Evolutionary conservation across 2,888 invertebrate genomes (phyloP).

Genomic region (Malacosoma neustria): DNA sequence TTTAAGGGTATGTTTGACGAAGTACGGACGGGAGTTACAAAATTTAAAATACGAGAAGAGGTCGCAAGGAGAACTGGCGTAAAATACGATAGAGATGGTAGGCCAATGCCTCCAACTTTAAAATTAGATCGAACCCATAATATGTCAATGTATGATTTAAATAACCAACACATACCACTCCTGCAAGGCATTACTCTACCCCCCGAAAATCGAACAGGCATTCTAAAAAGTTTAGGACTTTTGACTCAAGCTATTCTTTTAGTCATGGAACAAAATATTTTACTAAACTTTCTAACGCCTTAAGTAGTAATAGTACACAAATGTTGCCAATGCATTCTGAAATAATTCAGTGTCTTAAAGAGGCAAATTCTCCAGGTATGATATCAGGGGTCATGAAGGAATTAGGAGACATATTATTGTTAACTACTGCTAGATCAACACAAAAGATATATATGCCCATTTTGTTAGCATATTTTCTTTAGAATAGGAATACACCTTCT

Average conservation of each 20-base stretch:
- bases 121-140: conserved; percentile 8
- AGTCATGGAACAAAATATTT: conserved; percentile 13
- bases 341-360: conserved; percentile 11
- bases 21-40: conserved; percentile 13
- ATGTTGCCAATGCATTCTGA: conserved; percentile 20
- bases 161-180: conserved; percentile 3
- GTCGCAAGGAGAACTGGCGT: no score
- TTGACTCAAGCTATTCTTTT: conserved; percentile 13
- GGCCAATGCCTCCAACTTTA: neutral
- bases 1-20: conserved; percentile 13
- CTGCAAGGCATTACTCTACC: conserved; percentile 12
- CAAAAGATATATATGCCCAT: conserved; percentile 16
- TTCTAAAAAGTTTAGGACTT: conserved; percentile 11
- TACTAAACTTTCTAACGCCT: conserved; percentile 10
- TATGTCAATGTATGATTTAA: conserved; percentile 12
- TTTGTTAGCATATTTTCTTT: conserved; percentile 5
- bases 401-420: conserved; percentile 15
- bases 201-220: conserved; percentile 14
- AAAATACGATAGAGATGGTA: no score
- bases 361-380: conserved; percentile 12
- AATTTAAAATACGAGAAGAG: conserved; percentile 8
- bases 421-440: conserved; percentile 16
- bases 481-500: conserved; percentile 5
- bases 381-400: conserved; percentile 18
- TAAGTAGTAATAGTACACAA: conserved; percentile 14